Conservation (phyloP, 2,113 vertebrate species). For the Ophthalmolycus amberensis region DNA sequence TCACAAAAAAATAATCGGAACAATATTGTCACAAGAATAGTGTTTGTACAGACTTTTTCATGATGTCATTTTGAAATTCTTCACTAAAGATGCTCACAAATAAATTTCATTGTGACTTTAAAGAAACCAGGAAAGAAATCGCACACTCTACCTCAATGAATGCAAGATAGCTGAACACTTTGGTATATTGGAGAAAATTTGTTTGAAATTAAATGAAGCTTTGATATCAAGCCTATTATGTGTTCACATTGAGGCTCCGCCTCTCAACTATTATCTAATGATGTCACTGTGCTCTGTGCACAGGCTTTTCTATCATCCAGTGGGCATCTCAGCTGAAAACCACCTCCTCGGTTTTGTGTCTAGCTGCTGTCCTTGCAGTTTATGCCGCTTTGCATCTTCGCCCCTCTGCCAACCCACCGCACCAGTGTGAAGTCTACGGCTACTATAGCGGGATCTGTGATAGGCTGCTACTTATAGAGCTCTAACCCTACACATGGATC, state of each 20-base stretch:
- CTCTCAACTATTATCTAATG: background rate
- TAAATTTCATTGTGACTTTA: background rate
- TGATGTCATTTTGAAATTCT: background rate
- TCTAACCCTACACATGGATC: background rate
- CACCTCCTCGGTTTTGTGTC: background rate
- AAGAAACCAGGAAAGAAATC: background rate
- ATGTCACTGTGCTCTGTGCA: background rate
- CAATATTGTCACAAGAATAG: background rate
- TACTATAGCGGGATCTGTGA: background rate
- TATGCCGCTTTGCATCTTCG: background rate
- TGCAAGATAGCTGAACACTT: background rate
- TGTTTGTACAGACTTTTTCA: background rate
- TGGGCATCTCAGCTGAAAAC: background rate
- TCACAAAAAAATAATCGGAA: background rate
- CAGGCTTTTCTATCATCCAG: background rate
- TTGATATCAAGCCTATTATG: background rate
- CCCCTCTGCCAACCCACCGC: background rate
- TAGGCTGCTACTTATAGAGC: background rate
- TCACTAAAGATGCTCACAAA: background rate
- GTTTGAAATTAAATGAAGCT: background rate
- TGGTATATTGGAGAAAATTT: background rate
- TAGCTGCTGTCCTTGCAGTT: background rate
- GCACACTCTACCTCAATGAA: background rate
- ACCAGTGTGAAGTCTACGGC: background rate
- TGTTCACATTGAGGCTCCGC: too few species aligned